Base-by-base conservation (phyloP, 2,888 invertebrate genomes). In the Metalampra italica region DNA sequence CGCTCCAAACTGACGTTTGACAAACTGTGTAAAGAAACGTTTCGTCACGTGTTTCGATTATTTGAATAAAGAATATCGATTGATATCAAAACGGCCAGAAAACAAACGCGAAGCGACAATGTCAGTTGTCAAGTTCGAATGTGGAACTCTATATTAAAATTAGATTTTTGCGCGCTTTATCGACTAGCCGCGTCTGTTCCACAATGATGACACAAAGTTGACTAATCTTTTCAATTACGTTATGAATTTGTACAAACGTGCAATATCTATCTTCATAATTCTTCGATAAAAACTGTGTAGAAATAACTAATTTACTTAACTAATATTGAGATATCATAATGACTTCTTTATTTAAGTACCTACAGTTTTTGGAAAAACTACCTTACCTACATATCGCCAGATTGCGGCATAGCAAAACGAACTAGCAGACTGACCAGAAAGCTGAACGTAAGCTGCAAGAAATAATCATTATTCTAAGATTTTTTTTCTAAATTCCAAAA, bases 31-130 rank as follows among this genome's bases (percentile, higher is more conserved):
- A 36, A n/a, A n/a, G n/a, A n/a, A 36, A n/a, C 11, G 11, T n/a
- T 36, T 36, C n/a, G 32, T 32, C 32, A 32, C 11, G 36, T 1
- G 2, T 36, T n/a, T 36, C n/a, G n/a, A 36, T n/a, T n/a, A n/a
- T 54, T 55, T 59, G 62, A 53, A 55, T 64, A 64, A 64, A 57
- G 62, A 66, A 56, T 50, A 54, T 57, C 54, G 63, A 56, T 62
- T 57, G 52, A 50, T 65, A 67, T 66, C 63, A 62, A 64, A 68
- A 68, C 61, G 68, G 62, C 64, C 67, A 65, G 71, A 75, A 43
- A 50, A 81, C 65, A 79, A 74, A 68, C 73, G 72, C 78, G 74
- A 66, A 75, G 68, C 75, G 73, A 82, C 78, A 82, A 81, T 87
- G 84, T 84, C 82, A 78, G 78, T 47, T 53, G 71, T 73, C 64